Evolutionary conservation across 2,888 invertebrate species (phyloP), one percentile per base, ranked within the genome.

Genomic region (Hemaris fuciformis): DNA sequence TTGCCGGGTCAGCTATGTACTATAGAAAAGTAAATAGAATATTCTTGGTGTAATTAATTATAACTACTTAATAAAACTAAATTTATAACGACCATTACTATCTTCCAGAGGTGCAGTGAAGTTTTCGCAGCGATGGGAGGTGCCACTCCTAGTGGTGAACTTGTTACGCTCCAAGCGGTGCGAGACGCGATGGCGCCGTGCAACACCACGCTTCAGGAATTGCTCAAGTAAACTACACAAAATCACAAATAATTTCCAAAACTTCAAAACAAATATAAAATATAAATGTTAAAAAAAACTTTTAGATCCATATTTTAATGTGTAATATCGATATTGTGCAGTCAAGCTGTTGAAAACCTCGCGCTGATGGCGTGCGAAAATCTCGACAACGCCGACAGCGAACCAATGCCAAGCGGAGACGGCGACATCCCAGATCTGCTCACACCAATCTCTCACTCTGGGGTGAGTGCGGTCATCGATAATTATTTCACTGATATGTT

Each of bases 61-160:
- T 38, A 4, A 38, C 13, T 38, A 13, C 3, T 7, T 34, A 13
- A 38, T 2, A 13, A 38, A 3, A 13, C 10, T 34, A 13, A 10
- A 13, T 13, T 3, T 13, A 7, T 18, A 6, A 3, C 41, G n/a
- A 15, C 31, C 15, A 62, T 20, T 6, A 20, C 43, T 58, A 7
- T 42, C 20, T 23, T 56, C 0, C 76, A 91, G 91, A 71, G 91
- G 6, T 92, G 91, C 71, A 83, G 89, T 66, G 91, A 92, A 66
- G 91, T 92, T 66, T 92, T 92, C 75, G 91, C 91, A 59, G 91
- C 91, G 41, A 89, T 91, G 89, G 91, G 91, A 42, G 91, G 91
- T 64, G 75, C 76, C 60, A 78, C 80, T 5, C 57, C 77, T 4
- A 69, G 76, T 60, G 81, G 80, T 5, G 87, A 87, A 65, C 74